phyloP scores from a whole-genome alignment of 2,888 invertebrate species.

The Zhuqinia jingwanae region DNA sequence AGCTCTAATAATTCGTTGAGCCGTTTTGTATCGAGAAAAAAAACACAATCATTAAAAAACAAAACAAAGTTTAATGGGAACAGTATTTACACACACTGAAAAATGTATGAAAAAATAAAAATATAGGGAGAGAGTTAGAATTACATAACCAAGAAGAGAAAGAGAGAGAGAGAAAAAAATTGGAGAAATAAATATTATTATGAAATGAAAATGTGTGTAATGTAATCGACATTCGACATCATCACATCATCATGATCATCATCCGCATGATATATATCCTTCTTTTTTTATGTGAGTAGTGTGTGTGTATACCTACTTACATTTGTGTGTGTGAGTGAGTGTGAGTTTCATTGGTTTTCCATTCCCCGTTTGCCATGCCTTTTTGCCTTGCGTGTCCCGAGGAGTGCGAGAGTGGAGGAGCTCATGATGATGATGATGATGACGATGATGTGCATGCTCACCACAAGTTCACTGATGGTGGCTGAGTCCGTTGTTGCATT shows the following conservation, averaged over 20 bases:
- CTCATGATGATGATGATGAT: conserved; percentile 34
- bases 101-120: too few relatives aligned
- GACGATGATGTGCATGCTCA: conserved; percentile 64
- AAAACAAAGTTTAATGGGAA: conserved; percentile 1
- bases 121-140: too few relatives aligned
- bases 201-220: not conserved
- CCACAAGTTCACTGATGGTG: conserved; percentile 52
- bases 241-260: too few relatives aligned
- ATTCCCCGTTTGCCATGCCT: conserved; percentile 58
- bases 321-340: conserved; percentile 31
- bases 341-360: conserved; percentile 64
- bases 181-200: not conserved
- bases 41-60: conserved; percentile 2
- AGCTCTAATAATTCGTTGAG: conserved; percentile 32
- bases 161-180: not conserved
- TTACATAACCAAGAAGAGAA: not conserved
- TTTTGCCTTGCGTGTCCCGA: conserved; percentile 68
- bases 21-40: not conserved
- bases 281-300: not conserved
- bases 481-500: conserved; percentile 45
- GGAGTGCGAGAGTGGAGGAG: conserved; percentile 42
- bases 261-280: too few relatives aligned
- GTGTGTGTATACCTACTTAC: not conserved
- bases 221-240: too few relatives aligned
- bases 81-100: too few relatives aligned